Base-by-base conservation (phyloP, 2,113 vertebrate genomes). In the Collichthys lucidus region DNA sequence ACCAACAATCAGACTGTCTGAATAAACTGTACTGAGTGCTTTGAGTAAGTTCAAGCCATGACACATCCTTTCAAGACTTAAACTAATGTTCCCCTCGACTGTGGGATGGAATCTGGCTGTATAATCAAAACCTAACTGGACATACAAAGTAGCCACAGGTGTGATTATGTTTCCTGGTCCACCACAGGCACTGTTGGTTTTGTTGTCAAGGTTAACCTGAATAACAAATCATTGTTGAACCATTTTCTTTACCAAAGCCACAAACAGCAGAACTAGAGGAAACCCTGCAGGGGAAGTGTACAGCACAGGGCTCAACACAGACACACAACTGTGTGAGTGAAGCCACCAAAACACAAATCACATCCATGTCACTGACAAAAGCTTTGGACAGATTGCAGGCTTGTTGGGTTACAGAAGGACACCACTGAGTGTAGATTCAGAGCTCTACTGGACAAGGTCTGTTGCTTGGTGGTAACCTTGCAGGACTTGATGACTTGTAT, bases 81-180 rank as follows among this genome's bases (percentile, higher is more conserved):
- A 31, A 11, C 3, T 4, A 12, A 9, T 49, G 4, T 68, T 24
- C 50, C 24, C 19, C 24, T 47, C 10, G 11, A 19, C 35, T 52
- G 4, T 62, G 40, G 42, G 46, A 11, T 26, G 47, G 17, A 10
- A 22, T 61, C 42, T 42, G 42, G 6, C 44, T 59, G 10, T 19
- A 17, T 5, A 7, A n/a, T 40, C 29, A 47, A 59, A 73, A 26
- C 19, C 17, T 5, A 22, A 42, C 10, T 2, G 19, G 59, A 74
- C 42, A 8, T 3, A 16, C n/a, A 79, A n/a, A 19, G 20, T 22
- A 1, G 12, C 60, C 24, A 31, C 64, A 84, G 59, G 14, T 77
- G 94, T 91, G 68, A 94, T 94, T 90, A 52, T 42, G 17, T 17
- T 44, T n/a, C 5, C 46, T 60, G n/a, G 19, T 67, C 26, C 29